Conservation (phyloP, 2,113 vertebrate genomes). For the Fregetta grallaria region DNA sequence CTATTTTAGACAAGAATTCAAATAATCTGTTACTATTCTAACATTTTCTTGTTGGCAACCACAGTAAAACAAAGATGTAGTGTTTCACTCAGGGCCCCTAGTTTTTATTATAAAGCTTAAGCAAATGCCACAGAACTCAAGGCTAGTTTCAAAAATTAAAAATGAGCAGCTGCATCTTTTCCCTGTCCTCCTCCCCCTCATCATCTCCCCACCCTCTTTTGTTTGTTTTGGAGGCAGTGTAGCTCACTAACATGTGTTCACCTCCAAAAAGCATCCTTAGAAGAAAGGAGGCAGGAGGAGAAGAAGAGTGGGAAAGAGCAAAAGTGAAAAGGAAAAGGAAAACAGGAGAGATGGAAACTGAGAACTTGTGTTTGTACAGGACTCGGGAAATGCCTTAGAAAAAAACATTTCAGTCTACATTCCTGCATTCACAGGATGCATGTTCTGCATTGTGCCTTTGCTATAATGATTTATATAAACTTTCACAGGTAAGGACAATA, state of each 20-base stretch:
- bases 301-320: not conserved
- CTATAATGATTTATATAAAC: not conserved
- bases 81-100: not conserved
- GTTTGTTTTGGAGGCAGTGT: slow-evolving; percentile 60
- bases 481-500: not conserved
- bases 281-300: not conserved
- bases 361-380: not conserved
- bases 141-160: slow-evolving; percentile 17
- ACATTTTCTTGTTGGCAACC: not conserved
- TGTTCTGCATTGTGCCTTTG: not conserved
- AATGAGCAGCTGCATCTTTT: slow-evolving; percentile 47
- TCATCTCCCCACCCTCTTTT: slow-evolving; percentile 33
- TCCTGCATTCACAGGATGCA: not conserved
- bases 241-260: not conserved
- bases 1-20: slow-evolving; percentile 10
- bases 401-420: not conserved
- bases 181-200: not conserved
- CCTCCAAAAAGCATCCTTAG: not conserved
- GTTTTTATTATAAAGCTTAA: slow-evolving; percentile 5
- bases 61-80: not conserved
- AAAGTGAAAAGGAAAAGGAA: not conserved
- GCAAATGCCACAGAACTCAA: slow-evolving; percentile 19
- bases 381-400: not conserved
- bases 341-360: not conserved
- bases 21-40: slow-evolving; percentile 18